Base-by-base conservation (phyloP, 2,113 vertebrate species). In the Notiomystis cincta region DNA sequence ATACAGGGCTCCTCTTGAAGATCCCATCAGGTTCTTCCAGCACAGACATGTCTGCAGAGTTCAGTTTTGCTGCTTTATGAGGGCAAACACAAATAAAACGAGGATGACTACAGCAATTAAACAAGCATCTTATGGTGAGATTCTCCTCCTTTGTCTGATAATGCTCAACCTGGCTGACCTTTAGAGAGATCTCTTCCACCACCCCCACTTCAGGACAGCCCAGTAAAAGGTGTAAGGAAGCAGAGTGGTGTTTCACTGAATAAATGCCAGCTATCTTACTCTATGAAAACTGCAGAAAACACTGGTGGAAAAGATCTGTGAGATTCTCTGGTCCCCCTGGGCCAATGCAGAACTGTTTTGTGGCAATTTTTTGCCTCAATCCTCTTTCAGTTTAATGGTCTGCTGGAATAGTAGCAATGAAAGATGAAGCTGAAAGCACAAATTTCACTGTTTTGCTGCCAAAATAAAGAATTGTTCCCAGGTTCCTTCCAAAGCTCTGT, bases 361-460 rank as follows among this genome's bases (percentile, higher is more conserved):
- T 69, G 27, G 42, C 44, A 77, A 30, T 33, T 48, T 45, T 45
- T 82, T 80, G 50, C 58, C 47, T 87, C 40, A 44, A 0, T 62
- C 60, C 15, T 62, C 61, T 83, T 95, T 82, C 67, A 79, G 15
- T 85, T 87, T 93, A 90, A 90, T 1, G 3, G 44, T 73, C 62
- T 75, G 38, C 56, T 80, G 85, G 64, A 93, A 56, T 64, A 96
- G 82, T 75, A 89, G 92, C 79, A 92, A 70, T 86, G 82, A 94
- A 95, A 73, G 64, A 83, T 75, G 76, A 93, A 92, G 64, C 76
- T 75, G 85, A 81, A 94, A 92, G 85, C 75, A 81, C 28, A 56
- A 30, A 62, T 90, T 93, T 88, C 75, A 73, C 42, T 77, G 67
- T 54, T 94, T 73, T 81, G 72, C 82, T 97, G 90, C 90, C 85